phyloP scores from a whole-genome alignment of 2,113 vertebrate genomes.

The Xenopus laevis region DNA sequence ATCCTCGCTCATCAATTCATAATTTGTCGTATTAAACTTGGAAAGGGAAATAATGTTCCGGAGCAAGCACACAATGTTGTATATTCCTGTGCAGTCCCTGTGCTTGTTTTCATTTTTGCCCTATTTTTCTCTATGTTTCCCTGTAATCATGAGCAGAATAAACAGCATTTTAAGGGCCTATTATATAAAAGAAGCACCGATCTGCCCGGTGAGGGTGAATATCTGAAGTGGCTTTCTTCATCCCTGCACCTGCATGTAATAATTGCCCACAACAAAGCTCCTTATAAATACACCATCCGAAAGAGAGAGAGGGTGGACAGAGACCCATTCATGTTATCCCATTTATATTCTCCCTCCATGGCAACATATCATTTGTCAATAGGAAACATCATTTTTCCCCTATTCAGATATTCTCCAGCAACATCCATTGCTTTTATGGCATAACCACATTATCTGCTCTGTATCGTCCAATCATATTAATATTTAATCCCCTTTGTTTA shows the following conservation, averaged over 20 bases:
- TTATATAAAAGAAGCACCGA: conserved; percentile 35
- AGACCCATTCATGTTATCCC: conserved; percentile 57
- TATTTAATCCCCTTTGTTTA: not conserved
- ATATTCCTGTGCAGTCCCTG: not conserved
- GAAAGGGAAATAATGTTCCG: too few relatives aligned
- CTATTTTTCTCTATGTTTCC: conserved; percentile 1
- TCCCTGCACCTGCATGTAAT: conserved; percentile 59
- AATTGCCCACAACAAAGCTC: conserved; percentile 59
- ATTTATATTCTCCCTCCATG: conserved; percentile 60
- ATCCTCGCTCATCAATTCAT: too few relatives aligned
- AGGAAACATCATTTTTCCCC: conserved; percentile 27
- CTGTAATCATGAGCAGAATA: conserved; percentile 47
- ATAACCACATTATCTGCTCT: conserved; percentile 4
- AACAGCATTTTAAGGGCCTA: conserved; percentile 49
- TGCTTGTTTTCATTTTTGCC: not conserved
- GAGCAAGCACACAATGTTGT: too few relatives aligned
- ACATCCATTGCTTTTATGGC: conserved; percentile 34
- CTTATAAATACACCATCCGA: conserved; percentile 50
- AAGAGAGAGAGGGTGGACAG: conserved; percentile 54
- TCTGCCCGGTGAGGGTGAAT: conserved; percentile 43
- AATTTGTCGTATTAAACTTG: too few relatives aligned
- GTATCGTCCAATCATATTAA: not conserved
- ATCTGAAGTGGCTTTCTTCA: conserved; percentile 48
- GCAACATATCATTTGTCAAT: conserved; percentile 58
- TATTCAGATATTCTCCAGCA: conserved; percentile 50